Evolutionary conservation across 2,113 vertebrate genomes (phyloP), one percentile per base, ranked within the genome.

Genomic region (Mirza zaza): DNA sequence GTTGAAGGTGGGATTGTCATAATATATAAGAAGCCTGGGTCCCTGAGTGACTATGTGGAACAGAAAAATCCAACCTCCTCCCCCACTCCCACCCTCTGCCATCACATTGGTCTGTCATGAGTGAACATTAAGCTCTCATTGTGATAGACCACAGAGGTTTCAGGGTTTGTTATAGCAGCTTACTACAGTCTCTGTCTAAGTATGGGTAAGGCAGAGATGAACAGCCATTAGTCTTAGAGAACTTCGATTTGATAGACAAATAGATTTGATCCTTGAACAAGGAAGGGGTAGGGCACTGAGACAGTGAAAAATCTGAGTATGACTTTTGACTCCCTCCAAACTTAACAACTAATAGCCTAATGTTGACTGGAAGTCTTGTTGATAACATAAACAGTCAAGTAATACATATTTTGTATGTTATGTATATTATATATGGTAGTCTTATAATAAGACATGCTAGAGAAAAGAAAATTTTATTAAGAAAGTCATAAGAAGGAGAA

Each of bases 211-310:
- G 10, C 17, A 25, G 39, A 88, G 4, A 91, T 23, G 2, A 79
- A 73, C 17, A 87, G 17, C 27, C 70, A 1, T 73, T 88, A 45
- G 55, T 10, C 57, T 63, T 67, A 29, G 55, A 34, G 21, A 90
- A 90, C n/a, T 80, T 93, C 45, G 68, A 8, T 83, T 96, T 81
- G 32, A 12, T 70, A 88, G 71, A 73, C n/a, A 67, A 71, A 88
- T 11, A 29, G 25, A 76, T 14, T 10, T 76, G 73, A 48, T 48
- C 42, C 73, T 48, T 76, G 42, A 76, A 76, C 27, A 76, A 48
- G 8, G 73, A 15, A 45, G 45, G 14, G 4, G 3, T 76, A 48
- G 42, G 73, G 27, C 42, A 1, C 27, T 48, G 25, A 17, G 2
- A 48, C 27, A 32, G 6, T 18, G 3, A 32, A 76, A 76, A 48